These are phyloP conservation scores for Poeciliopsis occidentalis DNA, from an alignment of 2,113 vertebrate species.

Conservation along the genomic window DNA sequence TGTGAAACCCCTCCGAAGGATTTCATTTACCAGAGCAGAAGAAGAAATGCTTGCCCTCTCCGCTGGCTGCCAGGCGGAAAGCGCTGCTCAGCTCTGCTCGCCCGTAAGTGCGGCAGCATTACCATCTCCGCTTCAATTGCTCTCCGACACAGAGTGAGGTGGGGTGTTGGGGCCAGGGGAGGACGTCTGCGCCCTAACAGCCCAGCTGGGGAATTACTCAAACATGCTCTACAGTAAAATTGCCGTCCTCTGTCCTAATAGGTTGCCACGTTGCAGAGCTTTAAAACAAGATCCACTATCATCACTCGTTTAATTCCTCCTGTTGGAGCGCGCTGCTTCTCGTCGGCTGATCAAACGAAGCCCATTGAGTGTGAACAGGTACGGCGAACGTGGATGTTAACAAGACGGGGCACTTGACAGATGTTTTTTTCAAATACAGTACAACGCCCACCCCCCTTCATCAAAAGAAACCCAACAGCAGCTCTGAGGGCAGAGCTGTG, in stretches of 20 bases:
- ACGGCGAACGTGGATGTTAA: conserved; percentile 30
- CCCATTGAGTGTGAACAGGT: conserved; percentile 31
- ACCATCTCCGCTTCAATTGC: conserved; percentile 25
- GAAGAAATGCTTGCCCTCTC: background rate
- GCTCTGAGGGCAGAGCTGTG: conserved; percentile 44
- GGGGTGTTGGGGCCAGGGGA: background rate
- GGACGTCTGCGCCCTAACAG: conserved; percentile 9
- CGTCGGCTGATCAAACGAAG: conserved; percentile 15
- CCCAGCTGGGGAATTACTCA: conserved; percentile 27
- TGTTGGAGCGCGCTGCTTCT: background rate
- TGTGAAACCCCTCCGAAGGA: conserved; percentile 2
- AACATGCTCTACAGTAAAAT: background rate
- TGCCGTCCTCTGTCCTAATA: conserved; percentile 2
- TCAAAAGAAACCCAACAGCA: conserved; percentile 50
- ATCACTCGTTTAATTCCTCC: background rate
- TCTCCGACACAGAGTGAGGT: conserved; percentile 8
- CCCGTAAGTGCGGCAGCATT: conserved; percentile 26
- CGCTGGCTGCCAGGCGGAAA: background rate
- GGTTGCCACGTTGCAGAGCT: background rate
- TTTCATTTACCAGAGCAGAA: conserved; percentile 4
- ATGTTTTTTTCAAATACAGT: conserved; percentile 47
- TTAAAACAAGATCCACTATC: background rate
- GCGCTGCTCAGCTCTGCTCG: background rate
- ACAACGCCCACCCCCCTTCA: background rate
- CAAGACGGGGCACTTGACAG: conserved; percentile 34